Base-by-base conservation (phyloP, 1,140 invertebrate genomes). In the Eulimnadia texana region DNA sequence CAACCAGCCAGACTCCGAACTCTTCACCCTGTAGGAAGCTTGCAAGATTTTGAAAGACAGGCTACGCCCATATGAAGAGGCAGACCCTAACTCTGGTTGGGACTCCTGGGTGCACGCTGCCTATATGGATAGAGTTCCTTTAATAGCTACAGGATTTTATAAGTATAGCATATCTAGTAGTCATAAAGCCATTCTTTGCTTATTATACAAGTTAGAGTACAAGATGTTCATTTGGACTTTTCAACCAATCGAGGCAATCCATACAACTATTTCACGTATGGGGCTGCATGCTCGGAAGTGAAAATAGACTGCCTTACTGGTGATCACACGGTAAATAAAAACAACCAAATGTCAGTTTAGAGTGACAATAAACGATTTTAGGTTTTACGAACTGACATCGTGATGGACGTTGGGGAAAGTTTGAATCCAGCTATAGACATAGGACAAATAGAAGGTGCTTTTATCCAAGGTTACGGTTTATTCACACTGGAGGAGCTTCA, bases 391-490 rank as follows among this genome's bases (percentile, higher is more conserved):
- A 88, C 87, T 2, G 89, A 97, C 68, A 96, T 98, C 66, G 90
- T 97, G 0, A 96, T 96, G 93, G 93, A 97, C 75, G 77, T 96
- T 59, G 87, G 87, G 19, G 82, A 89, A 62, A 94, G 90, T 75
- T 73, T 97, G 27, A 97, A 97, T 76, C 93, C 93, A 24, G 91
- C 92, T 0, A 93, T 97, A 66, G 93, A 98, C 67, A 90, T 97
- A 68, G 93, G 33, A 6, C 93, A 97, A 77, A 84, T 97, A 24
- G 93, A 97, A 77, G 93, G 93, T 27, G 93, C 79, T 0, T 96
- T 94, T 68, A 80, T 89, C 66, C 93, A 96, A 80, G 93, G 93
- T 0, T 90, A 93, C 68, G 93, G 93, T 3, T 70, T 96, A 50
- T 95, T 89, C 68, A 88, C 88, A 1, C 75, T 97, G 64, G 93